Base-by-base conservation (phyloP, 2,797 vertebrate species). In the Gymnoscopelus microlampas region DNA sequence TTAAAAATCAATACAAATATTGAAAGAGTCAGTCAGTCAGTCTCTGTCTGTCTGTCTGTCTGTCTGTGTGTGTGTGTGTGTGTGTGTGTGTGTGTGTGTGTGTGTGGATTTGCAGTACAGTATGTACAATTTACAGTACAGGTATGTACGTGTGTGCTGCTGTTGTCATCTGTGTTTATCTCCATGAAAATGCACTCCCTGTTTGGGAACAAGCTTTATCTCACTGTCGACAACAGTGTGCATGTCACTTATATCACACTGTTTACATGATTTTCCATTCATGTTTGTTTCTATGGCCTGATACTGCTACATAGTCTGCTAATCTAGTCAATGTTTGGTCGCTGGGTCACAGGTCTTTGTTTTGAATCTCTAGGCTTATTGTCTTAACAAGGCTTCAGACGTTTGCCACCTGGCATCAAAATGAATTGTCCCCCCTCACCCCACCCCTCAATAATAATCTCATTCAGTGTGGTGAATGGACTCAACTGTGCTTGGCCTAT, bases 401-500 rank as follows among this genome's bases (percentile, higher is more conserved):
- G 83, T 89, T 89, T 87, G 75, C 87, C 86, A 89, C 76, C 84
- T 89, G 88, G 80, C 84, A 83, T 74, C 65, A 89, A 87, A 87
- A 86, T 79, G 71, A 75, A 59, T 10, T 39, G 35, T 60, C 77
- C 62, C 79, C 87, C 87, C 74, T 83, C 85, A 57, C 11, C 47
- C 60, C 12, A 24, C 12, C 55, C 35, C 11, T 44, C 29, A 73
- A 67, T 87, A 84, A 81, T 48, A 82, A 70, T 71, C 80, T 70
- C 35, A 51, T 78, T 85, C 57, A 86, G 63, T 70, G 71, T 65
- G 49, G 51, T 59, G 57, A 74, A 77, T 78, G 77, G 70, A 63
- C 29, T 76, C 13, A 19, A 68, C 63, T 71, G 44, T 57, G 19
- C 58, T 78, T 51, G 76, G 71, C 57, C 70, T 61, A 50, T 44